Percentiles rank a stretch among this genome's conserved stretches.
phyloP scores from a whole-genome alignment of 53 echinoderm and acorn worm species.

The Pentamera pediparva region DNA sequence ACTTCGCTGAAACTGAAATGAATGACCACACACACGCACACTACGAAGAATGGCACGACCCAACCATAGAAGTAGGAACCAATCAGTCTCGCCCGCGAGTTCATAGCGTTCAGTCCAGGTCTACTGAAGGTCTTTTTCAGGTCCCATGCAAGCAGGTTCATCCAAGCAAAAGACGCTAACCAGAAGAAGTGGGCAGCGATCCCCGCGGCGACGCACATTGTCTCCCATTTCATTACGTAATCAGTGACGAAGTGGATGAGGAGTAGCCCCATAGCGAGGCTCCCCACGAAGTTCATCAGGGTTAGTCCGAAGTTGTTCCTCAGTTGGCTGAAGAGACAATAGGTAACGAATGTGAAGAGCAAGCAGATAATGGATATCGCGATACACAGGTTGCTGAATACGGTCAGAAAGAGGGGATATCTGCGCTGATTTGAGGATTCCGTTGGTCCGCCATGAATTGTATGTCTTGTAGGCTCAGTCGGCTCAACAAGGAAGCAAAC shows the following conservation, averaged over 20 bases:
- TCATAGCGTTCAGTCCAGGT: not conserved
- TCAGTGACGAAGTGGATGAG: conserved; percentile 26
- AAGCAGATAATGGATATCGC: conserved; percentile 34
- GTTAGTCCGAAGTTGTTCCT: conserved; percentile 39
- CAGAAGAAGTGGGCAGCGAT: conserved; percentile 27
- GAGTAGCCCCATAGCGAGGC: conserved; percentile 12
- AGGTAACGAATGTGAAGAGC: conserved; percentile 19
- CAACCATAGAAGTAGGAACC: conserved; percentile 7
- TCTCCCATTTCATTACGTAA: conserved; percentile 24
- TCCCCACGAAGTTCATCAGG: conserved; percentile 31
- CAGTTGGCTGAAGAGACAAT: conserved; percentile 17
- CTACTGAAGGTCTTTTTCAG: conserved; percentile 17
- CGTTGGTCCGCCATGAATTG: no score
- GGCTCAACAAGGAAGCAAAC: no score
- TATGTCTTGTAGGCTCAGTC: no score
- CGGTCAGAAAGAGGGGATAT: not conserved
- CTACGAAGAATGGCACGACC: not conserved
- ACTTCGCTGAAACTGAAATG: not conserved
- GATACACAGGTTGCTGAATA: conserved; percentile 28
- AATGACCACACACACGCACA: not conserved
- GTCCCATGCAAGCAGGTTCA: conserved; percentile 43
- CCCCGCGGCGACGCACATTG: conserved; percentile 14
- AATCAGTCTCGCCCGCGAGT: not conserved
- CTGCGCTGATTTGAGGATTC: no score
- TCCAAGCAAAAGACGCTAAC: conserved; percentile 37